These are phyloP conservation scores for Drosophila neotestacea DNA, from an alignment of 2,888 invertebrate species.

Conservation along the genomic window DNA sequence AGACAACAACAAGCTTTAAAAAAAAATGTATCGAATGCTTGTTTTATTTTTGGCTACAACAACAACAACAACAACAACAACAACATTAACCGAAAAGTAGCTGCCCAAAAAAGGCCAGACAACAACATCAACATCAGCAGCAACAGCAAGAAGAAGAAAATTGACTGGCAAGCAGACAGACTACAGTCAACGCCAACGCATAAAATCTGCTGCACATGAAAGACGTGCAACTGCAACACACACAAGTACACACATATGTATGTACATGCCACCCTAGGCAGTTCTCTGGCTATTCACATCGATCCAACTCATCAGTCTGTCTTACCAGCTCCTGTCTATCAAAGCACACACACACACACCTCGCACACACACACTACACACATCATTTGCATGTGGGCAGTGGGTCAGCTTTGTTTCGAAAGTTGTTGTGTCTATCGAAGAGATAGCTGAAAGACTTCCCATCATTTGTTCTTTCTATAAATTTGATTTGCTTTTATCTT, in stretches of 20 bases:
- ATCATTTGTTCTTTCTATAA: constrained; percentile 37
- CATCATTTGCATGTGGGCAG: constrained; percentile 74
- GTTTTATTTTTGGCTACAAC: constrained; percentile 60
- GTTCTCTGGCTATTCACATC: constrained; percentile 29
- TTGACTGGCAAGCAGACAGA: constrained; percentile 37
- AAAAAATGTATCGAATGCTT: constrained; percentile 44
- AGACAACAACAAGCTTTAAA: constrained; percentile 38
- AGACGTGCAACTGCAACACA: constrained; percentile 45
- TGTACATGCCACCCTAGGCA: constrained; percentile 28
- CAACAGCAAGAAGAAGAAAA: constrained; percentile 8
- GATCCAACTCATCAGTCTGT: constrained; percentile 21
- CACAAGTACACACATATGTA: constrained; percentile 22
- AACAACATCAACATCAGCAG: constrained; percentile 26
- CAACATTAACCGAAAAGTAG: constrained; percentile 25
- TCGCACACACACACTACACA: constrained; percentile 18
- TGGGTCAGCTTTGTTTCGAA: constrained; percentile 66
- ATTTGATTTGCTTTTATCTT: constrained; percentile 34
- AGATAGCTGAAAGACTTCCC: constrained; percentile 25
- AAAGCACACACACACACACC: constrained; percentile 24
- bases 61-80: constrained; percentile 31
- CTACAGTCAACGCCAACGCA: constrained; percentile 78
- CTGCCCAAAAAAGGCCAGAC: constrained; percentile 63
- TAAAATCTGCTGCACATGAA: constrained; percentile 44
- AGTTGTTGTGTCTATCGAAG: constrained; percentile 40
- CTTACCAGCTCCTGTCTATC: constrained; percentile 43